Base-by-base conservation (phyloP, 2,113 vertebrate genomes). In the Turdus rufiventris region DNA sequence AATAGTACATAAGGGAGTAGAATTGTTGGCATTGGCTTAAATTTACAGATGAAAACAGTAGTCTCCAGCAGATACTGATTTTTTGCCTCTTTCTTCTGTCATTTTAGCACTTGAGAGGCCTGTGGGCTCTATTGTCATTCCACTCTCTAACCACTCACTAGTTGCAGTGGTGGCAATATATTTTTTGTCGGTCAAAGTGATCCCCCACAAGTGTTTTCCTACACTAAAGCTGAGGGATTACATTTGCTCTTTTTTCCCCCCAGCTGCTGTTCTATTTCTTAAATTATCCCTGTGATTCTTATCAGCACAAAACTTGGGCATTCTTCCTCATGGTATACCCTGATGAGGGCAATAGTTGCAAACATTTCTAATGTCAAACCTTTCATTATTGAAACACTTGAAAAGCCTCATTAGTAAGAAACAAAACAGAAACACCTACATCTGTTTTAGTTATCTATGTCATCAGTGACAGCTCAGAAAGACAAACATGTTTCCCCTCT, bases 391-490 rank as follows among this genome's bases (percentile, higher is more conserved):
- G 65, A 96, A 96, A 93, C 88, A 93, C 84, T 96, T 96, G 95
- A 97, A 97, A 97, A 93, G 34, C 42, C 53, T 97, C 31, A 56
- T 96, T 97, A 97, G 72, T 97, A 96, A 90, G 77, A 96, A 97
- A 96, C 60, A 96, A 97, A 97, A 88, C 50, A 95, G 94, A 85
- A 96, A 96, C 70, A 61, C 84, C 85, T 81, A 97, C 89, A 95
- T 96, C 82, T 71, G 25, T 96, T 96, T 97, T 91, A 81, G 68
- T 96, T 97, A 68, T 93, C 72, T 87, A 29, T 95, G 85, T 97
- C 97, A 93, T 96, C 87, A 68, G 66, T 96, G 94, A 96, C 97
- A 96, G 95, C 93, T 90, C 84, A 17, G 65, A 93, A 75, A 97
- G 94, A 96, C 85, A 97, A 97, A 94, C 86, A 89, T 58, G 54